Base-by-base conservation (phyloP, 2,797 vertebrate genomes). In the Acomys russatus region DNA sequence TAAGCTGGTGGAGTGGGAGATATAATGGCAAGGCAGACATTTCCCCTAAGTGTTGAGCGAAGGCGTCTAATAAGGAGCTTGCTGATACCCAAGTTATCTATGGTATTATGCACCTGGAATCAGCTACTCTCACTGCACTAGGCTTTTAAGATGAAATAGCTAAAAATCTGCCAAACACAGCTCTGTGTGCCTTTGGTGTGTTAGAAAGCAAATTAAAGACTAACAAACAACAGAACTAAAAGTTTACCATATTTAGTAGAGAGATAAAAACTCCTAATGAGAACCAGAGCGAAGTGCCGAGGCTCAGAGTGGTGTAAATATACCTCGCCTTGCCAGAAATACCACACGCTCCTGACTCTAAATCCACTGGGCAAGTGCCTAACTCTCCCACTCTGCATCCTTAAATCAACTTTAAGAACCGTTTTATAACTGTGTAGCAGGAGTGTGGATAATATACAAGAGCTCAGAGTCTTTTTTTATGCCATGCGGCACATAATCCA, bases 401-500 rank as follows among this genome's bases (percentile, higher is more conserved):
- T 80, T 95, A 96, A 94, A 96, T 95, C 91, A 92, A 88, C 87
- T 90, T 88, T 88, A 88, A 94, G 87, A 95, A 90, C 6, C 17
- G 90, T 94, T 49, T 93, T 56, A 88, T 92, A 82, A 88, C 63
- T 56, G 11, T 88, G 30, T 59, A 74, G 25, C 9, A 9, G 56
- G 20, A 94, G 5, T 70, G 22, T 2, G 38, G 30, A 17, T 70
- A 92, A 93, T 68, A 1, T 44, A 70, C 20, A 95, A 77, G 23
- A 56, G 86, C 22, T 86, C 23, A 9, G 66, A 85, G 20, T n/a
- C 38, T 59, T 59, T 59, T 59, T 90, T 68, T 78, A 86, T 66
- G 87, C 95, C 44, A 33, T 44, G 35, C n/a, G 44, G 25, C 56
- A 80, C 33, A 4, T 80, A 95, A 70, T 59, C n/a, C 15, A 68